These are phyloP conservation scores for Plagodis pulveraria DNA, from an alignment of 2,888 invertebrate species.

Conservation along the genomic window DNA sequence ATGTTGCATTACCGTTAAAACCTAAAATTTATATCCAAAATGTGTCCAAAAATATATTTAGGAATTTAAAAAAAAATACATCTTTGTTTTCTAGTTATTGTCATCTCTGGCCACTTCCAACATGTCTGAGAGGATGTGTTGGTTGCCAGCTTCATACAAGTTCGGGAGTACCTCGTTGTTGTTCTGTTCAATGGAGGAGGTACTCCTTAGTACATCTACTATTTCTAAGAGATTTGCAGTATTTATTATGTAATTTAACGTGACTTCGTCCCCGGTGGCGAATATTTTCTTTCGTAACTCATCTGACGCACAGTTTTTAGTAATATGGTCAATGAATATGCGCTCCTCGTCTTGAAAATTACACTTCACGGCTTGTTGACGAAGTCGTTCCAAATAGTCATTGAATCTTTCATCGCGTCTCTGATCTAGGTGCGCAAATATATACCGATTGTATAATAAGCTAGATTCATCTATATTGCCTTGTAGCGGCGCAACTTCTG, in stretches of 20 bases:
- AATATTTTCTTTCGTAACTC: constrained; percentile 1
- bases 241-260: background rate
- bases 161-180: constrained; percentile 3
- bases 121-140: background rate
- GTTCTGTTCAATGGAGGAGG: background rate
- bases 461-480: constrained; percentile 1
- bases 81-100: background rate
- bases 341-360: constrained; percentile 1
- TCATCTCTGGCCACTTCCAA: background rate
- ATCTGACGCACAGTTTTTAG: background rate
- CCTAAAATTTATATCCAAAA: background rate
- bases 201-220: background rate
- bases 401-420: background rate
- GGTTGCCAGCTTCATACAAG: background rate
- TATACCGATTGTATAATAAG: background rate
- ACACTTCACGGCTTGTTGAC: background rate
- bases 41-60: background rate
- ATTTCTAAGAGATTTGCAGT: background rate
- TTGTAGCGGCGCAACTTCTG: background rate
- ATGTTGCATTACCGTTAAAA: no score
- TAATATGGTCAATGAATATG: constrained; percentile 3
- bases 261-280: constrained; percentile 1
- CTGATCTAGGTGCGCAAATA: background rate
- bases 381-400: background rate
- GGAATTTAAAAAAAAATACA: background rate